phyloP scores from a whole-genome alignment of 2,797 vertebrate genomes.

The Peromyscus aztecus region DNA sequence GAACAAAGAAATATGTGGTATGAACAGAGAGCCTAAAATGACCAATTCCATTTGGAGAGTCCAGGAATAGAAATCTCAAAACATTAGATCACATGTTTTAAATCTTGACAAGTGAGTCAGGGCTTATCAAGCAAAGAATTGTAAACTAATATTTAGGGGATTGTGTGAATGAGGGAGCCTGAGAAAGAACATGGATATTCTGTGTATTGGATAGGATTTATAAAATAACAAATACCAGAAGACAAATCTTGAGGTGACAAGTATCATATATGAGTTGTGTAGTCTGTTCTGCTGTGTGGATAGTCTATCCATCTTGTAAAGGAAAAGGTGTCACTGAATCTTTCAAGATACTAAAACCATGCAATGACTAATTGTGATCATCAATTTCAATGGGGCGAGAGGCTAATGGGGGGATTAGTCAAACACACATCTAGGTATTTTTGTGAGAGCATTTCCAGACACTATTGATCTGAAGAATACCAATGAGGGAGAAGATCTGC shows the following conservation, averaged over 20 bases:
- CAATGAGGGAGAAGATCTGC: background rate
- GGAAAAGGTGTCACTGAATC: background rate
- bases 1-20: background rate
- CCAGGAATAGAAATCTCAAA: background rate
- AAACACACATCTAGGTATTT: background rate
- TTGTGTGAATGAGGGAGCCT: background rate
- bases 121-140: background rate
- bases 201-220: background rate
- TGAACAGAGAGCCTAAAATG: background rate
- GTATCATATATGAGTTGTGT: background rate
- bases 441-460: background rate
- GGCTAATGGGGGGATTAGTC: background rate
- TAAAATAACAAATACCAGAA: background rate
- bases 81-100: background rate
- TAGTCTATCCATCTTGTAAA: background rate
- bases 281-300: background rate
- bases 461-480: background rate
- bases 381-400: background rate
- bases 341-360: background rate
- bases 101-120: slow-evolving; percentile 27
- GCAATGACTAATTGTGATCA: background rate
- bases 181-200: background rate
- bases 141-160: background rate
- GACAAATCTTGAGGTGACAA: background rate
- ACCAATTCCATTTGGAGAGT: background rate